These are phyloP conservation scores for Heterodera filipjevi DNA, from an alignment of 2,888 invertebrate genomes.

Conservation along the genomic window DNA sequence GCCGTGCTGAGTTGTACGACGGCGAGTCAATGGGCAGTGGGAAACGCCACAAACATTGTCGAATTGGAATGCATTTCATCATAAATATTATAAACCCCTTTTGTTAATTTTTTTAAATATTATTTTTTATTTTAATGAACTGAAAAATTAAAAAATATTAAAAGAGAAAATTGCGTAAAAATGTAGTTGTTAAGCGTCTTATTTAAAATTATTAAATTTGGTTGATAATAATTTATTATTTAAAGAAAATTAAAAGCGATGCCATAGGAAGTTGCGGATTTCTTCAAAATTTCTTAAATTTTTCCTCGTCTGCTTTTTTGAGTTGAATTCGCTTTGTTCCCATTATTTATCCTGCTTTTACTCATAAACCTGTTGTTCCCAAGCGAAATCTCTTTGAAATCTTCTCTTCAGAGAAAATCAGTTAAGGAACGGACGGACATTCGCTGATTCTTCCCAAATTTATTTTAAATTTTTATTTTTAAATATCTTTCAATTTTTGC, in stretches of 20 bases:
- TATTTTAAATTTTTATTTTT: not conserved
- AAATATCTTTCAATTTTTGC: not conserved
- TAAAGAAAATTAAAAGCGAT: too few relatives aligned
- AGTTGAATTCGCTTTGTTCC: not conserved
- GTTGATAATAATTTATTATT: too few relatives aligned
- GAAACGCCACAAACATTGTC: not conserved
- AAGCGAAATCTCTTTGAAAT: not conserved
- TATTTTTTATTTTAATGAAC: too few relatives aligned
- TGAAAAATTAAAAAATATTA: not conserved
- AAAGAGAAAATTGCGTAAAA: too few relatives aligned
- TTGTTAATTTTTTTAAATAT: not conserved
- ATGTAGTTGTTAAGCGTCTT: too few relatives aligned
- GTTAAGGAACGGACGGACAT: not conserved
- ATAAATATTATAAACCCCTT: not conserved
- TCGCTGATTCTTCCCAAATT: not conserved
- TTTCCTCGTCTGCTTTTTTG: not conserved
- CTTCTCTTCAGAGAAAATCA: not conserved
- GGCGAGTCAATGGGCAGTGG: not conserved
- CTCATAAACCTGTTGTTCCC: not conserved
- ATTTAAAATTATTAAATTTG: too few relatives aligned
- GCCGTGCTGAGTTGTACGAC: not conserved
- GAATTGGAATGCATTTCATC: slow-evolving; percentile 7
- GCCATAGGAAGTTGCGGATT: too few relatives aligned
- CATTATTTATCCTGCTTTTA: not conserved
- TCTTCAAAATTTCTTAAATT: not conserved